A percentile compares a stretch with the other conserved stretches of the same genome.
These are phyloP conservation scores for Notolabrus celidotus DNA, from an alignment of 2,797 vertebrate genomes.

Conservation along the genomic window DNA sequence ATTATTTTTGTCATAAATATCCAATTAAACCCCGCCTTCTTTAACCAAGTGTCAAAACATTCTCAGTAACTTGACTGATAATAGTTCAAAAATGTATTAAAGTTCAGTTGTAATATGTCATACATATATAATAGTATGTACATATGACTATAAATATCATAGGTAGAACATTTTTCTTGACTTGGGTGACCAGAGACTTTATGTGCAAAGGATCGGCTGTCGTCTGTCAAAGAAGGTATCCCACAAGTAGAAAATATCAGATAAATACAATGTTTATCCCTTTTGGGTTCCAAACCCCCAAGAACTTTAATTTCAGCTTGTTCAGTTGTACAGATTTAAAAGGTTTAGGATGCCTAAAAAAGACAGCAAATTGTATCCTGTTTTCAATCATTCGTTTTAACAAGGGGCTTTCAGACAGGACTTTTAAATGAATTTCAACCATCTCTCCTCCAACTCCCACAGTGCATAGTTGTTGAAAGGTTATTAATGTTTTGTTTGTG, in stretches of 20 bases:
- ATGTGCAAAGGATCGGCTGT: too few relatives aligned
- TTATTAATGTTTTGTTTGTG: not conserved
- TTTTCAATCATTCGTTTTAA: conserved; percentile 9
- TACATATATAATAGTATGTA: too few relatives aligned
- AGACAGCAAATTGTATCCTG: not conserved
- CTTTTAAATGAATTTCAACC: conserved; percentile 3
- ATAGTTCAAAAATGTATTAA: too few relatives aligned
- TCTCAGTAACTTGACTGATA: too few relatives aligned
- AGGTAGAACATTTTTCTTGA: too few relatives aligned
- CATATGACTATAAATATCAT: too few relatives aligned
- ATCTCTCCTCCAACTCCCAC: not conserved
- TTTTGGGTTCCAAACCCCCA: not conserved
- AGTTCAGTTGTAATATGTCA: too few relatives aligned
- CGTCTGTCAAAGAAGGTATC: not conserved
- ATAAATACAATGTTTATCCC: not conserved
- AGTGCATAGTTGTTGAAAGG: not conserved
- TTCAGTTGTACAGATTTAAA: not conserved
- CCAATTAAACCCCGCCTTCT: too few relatives aligned
- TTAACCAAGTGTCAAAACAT: too few relatives aligned
- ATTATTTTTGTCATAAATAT: too few relatives aligned
- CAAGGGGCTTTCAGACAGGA: not conserved
- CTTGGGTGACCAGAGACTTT: too few relatives aligned
- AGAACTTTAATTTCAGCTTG: not conserved
- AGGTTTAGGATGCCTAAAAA: conserved; percentile 15
- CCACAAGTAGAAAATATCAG: not conserved